Evolutionary conservation across 2,113 vertebrate genomes (phyloP).

Genomic region (Murina feae): DNA sequence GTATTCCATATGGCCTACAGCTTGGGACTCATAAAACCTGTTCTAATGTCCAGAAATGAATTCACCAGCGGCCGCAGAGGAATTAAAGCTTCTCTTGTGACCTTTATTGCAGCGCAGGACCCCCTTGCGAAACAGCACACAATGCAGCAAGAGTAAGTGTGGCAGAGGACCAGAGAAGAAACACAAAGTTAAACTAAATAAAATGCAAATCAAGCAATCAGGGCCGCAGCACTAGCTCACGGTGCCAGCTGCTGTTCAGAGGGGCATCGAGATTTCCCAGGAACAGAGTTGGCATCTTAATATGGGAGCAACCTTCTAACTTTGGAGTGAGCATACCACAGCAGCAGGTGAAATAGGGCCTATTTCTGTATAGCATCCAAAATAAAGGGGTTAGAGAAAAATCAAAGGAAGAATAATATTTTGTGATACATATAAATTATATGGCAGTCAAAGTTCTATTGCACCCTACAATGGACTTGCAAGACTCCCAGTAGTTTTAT

Average conservation of each 20-base stretch:
- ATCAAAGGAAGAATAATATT: neutral
- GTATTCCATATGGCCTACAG: slow-evolving; percentile 63
- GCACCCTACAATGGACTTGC: neutral
- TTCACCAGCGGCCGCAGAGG: neutral
- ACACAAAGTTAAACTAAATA: neutral
- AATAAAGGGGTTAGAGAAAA: neutral
- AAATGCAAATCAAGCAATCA: neutral
- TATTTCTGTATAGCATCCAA: neutral
- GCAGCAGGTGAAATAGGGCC: neutral
- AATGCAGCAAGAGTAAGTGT: neutral
- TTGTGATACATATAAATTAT: neutral
- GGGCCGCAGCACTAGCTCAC: neutral
- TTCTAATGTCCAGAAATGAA: slow-evolving; percentile 41
- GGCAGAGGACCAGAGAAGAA: neutral
- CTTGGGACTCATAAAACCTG: too few relatives aligned
- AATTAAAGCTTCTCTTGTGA: slow-evolving; percentile 5
- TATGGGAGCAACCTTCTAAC: neutral
- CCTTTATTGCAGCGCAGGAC: neutral
- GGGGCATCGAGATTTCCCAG: neutral
- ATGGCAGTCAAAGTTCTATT: neutral
- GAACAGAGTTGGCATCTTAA: neutral
- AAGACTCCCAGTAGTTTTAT: neutral
- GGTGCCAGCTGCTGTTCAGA: neutral
- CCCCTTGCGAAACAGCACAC: neutral
- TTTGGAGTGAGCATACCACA: neutral